A percentile compares a stretch with the other conserved stretches of the same genome.
Evolutionary conservation across 2,888 invertebrate species (phyloP).

Genomic region (Cryptus armator): DNA sequence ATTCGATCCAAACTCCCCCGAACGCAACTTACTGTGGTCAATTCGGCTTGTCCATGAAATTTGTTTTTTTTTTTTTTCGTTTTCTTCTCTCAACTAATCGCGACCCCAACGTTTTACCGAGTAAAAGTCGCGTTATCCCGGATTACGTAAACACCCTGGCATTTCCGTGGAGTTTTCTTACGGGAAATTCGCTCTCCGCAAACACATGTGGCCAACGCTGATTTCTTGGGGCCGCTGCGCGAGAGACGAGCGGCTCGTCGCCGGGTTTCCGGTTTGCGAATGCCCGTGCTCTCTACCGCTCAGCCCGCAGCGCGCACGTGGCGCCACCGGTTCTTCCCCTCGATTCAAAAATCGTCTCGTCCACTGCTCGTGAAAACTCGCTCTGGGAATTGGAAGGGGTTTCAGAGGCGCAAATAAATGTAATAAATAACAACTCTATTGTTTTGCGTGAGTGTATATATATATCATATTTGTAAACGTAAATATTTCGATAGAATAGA

Average conservation of each 20-base stretch:
- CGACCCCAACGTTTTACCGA: background rate
- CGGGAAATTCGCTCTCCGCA: constrained; percentile 71
- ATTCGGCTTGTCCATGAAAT: constrained; percentile 57
- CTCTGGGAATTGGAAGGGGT: background rate
- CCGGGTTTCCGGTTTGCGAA: constrained; percentile 78
- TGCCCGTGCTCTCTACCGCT: constrained; percentile 35
- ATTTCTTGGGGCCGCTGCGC: constrained; percentile 73
- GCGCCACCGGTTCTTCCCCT: constrained; percentile 53
- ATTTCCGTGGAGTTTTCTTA: constrained; percentile 77
- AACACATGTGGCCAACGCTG: constrained; percentile 81
- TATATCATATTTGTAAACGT: constrained; percentile 58
- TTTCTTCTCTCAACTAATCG: background rate
- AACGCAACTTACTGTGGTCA: constrained; percentile 30
- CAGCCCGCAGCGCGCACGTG: constrained; percentile 6
- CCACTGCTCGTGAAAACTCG: background rate
- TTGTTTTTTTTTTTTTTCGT: constrained; percentile 33
- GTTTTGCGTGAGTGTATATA: constrained; percentile 29
- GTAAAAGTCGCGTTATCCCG: constrained; percentile 72
- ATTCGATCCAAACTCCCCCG: constrained; percentile 13
- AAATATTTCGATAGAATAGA: constrained; percentile 43
- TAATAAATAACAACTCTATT: background rate
- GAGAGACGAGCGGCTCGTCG: constrained; percentile 62
- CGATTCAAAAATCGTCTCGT: constrained; percentile 37
- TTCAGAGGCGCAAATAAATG: no score
- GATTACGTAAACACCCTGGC: constrained; percentile 82